Evolutionary conservation across 2,113 vertebrate genomes (phyloP), one percentile per base, ranked within the genome.

Genomic region (Siphamia tubifer): DNA sequence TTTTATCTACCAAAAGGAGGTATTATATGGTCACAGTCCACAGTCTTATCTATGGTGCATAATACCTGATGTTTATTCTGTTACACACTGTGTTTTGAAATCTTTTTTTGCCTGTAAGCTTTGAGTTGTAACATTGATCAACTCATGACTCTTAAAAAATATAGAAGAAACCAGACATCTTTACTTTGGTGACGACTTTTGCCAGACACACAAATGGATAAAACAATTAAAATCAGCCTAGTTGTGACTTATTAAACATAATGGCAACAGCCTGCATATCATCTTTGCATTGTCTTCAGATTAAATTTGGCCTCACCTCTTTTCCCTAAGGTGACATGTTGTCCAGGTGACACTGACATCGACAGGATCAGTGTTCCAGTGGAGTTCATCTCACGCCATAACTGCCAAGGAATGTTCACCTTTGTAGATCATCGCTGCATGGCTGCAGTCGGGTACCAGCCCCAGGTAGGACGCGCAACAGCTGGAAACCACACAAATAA

Each of bases 381-480:
- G 0, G 98, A 99, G 61, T 99, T 99, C 90, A 98, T 99, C 81
- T 99, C 98, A 28, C 87, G 98, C 1, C 98, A 99, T 85, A 98
- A 94, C 86, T 94, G 93, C 2, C 94, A 95, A 0, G 95, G 98
- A 0, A 67, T 93, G 7, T 99, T 98, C 87, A 99, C 96, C 34
- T 99, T 99, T 28, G 94, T 98, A 12, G 98, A 99, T 74, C 96
- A 98, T 67, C 95, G 98, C 16, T 98, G 95, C 8, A 67, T 96
- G 68, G 93, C 94, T 1, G 96, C 96, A 0, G 91, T 98, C 0
- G 95, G 96, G 60, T 98, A 96, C 88, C 96, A 98, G 80, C 96
- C 98, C 0, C 96, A 98, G 95, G 98, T 99, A 68, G 45, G 28
- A 23, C 39, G 15, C 7, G 5, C 12, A 36, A 4, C 63, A n/a